Base-by-base conservation (phyloP, 2,888 invertebrate genomes). In the Abrostola tripartita region DNA sequence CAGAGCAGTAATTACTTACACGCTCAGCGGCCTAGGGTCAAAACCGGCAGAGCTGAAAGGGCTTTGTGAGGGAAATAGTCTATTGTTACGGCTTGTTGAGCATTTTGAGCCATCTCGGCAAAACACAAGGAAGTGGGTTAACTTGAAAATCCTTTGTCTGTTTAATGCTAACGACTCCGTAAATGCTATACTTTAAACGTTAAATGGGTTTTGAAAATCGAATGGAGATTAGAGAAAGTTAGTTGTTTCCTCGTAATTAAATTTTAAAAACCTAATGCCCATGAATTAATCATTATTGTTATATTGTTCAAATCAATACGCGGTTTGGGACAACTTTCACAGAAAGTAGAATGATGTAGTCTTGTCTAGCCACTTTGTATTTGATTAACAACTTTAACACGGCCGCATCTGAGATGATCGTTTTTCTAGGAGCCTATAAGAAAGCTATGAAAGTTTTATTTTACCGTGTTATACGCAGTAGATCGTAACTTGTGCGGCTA, bases 1-100 rank as follows among this genome's bases (percentile, higher is more conserved):
- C 91, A 88, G 84, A 86, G 85, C 84, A 84, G 88, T 88, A 90
- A 91, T 91, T 90, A 91, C 88, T 90, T 87, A 88, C 87, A 89
- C 86, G 85, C 84, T 82, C 83, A 71, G 71, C 77, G 80, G 76
- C 68, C 75, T 77, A 78, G 82, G 87, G 86, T 80, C 81, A 78
- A 79, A 83, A 76, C 83, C 87, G 86, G 71, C 74, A 79, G 86
- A 84, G 85, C 86, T 88, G 87, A 91, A 90, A 88, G 84, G 79
- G 87, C 88, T 90, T 89, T 90, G 88, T 90, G 84, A 72, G 84
- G 86, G 79, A 86, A 89, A 86, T 82, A 81, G 79, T 79, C 81
- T 82, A 71, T 78, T 81, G 85, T 86, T 83, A 90, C 88, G 88
- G 87, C 82, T 89, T 85, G 90, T 85, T 90, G 83, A 85, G 82